Conservation (phyloP, 1,140 invertebrate genomes). For the Hyphantria cunea region DNA sequence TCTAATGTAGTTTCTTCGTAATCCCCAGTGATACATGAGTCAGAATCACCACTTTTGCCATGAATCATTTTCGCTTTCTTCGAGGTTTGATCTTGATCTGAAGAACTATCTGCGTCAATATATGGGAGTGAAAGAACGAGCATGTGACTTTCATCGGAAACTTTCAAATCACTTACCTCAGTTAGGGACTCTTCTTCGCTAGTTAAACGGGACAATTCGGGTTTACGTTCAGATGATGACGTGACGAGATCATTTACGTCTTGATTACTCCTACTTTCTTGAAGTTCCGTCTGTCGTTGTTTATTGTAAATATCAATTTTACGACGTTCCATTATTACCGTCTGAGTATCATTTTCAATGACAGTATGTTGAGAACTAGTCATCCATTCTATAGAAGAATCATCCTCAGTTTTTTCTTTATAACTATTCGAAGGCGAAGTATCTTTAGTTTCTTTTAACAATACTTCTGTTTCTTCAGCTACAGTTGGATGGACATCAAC, state of each 20-base stretch:
- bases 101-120: conserved; percentile 80
- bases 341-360: conserved; percentile 83
- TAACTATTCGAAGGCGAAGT: conserved; percentile 66
- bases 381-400: conserved; percentile 76
- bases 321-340: conserved; percentile 83
- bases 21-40: conserved; percentile 84
- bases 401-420: conserved; percentile 73
- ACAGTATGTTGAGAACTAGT: conserved; percentile 72
- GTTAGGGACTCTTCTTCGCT: conserved; percentile 86
- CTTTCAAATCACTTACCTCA: conserved; percentile 83
- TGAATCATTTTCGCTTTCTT: conserved; percentile 58
- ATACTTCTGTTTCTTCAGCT: conserved; percentile 67
- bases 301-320: conserved; percentile 83
- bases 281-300: conserved; percentile 67
- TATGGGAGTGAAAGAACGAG: conserved; percentile 70
- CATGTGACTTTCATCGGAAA: conserved; percentile 77
- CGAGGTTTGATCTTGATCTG: conserved; percentile 77
- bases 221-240: conserved; percentile 54
- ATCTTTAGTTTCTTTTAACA: conserved; percentile 68
- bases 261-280: conserved; percentile 69
- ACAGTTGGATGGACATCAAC: conserved; percentile 72
- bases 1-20: conserved; percentile 84
- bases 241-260: conserved; percentile 52
- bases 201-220: conserved; percentile 77
- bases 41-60: conserved; percentile 84